A percentile compares a stretch with the other conserved stretches of the same genome.
Evolutionary conservation across 1,140 invertebrate genomes (phyloP).

Genomic region (Bombus impatiens): DNA sequence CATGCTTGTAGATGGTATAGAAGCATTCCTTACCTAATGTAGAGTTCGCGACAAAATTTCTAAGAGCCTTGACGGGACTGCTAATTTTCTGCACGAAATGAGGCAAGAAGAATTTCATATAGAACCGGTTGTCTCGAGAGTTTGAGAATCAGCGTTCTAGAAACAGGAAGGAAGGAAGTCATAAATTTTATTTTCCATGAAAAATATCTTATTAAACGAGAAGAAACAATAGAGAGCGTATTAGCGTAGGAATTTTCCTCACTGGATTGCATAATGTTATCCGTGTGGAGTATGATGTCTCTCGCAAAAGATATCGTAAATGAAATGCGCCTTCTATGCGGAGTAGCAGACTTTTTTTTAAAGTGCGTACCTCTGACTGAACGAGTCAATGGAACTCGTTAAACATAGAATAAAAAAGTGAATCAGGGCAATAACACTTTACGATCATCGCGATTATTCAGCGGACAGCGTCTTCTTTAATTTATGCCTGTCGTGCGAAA

Average conservation of each 20-base stretch:
- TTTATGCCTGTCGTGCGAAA: conserved; percentile 13
- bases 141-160: neutral
- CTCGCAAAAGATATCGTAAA: conserved; percentile 23
- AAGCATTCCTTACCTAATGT: conserved; percentile 67
- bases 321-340: neutral
- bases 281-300: neutral
- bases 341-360: neutral
- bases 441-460: neutral
- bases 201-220: too few species aligned
- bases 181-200: neutral
- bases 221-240: conserved; percentile 29
- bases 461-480: neutral
- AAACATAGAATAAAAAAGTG: neutral
- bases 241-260: conserved; percentile 28
- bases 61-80: neutral
- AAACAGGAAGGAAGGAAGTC: neutral
- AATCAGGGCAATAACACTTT: neutral
- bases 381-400: neutral
- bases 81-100: neutral
- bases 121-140: neutral
- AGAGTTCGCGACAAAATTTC: conserved; percentile 43
- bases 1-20: conserved; percentile 50
- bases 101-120: neutral
- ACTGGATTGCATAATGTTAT: conserved; percentile 52
- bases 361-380: neutral